Evolutionary conservation across 2,797 vertebrate genomes (phyloP), one percentile per base, ranked within the genome.

Genomic region (Lepus oiostolus): DNA sequence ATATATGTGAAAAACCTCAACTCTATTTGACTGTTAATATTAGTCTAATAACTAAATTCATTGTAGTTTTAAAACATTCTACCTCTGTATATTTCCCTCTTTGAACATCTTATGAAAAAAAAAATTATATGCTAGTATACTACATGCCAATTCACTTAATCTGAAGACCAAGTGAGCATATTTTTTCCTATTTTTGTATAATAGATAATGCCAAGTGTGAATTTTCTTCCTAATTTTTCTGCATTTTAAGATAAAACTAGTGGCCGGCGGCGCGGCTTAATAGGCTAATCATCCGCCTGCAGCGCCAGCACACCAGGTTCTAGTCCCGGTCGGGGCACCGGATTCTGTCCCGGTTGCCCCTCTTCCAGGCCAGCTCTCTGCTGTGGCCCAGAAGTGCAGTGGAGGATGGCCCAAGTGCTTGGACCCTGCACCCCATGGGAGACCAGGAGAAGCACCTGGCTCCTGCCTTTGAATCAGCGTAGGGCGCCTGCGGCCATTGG

Each of bases 81-180:
- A 28, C 8, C 60, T 92, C 85, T 52, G 26, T 5, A 30, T 63
- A 83, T 96, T 42, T 30, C 4, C 14, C 94, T 24, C 2, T 47
- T 63, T 95, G 35, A 83, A 90, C 17, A 62, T 85, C 76, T 91
- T 76, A 52, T 19, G 19, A 77, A 74, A 93, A 89, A 47, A 19
- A 47, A 19, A 30, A 13, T 50, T 76, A 5, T 16, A 30, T 88
- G 54, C 32, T 24, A 32, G 0, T 71, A 0, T 70, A 21, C 17
- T 72, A 4, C 5, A n/a, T 70, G 26, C 5, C 7, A 42, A 8
- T 62, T 68, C 19, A 81, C 42, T 65, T 83, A 70, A 5, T 35
- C 21, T 38, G 35, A 87, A 60, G 12, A 65, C 22, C 21, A 75
- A 80, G 21, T 30, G 21, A 88, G 7, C 38, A 38, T 83, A 13